A percentile compares a stretch with the other conserved stretches of the same genome.
These are phyloP conservation scores for Lophotis ruficrista DNA, from an alignment of 2,113 vertebrate genomes.

Conservation along the genomic window DNA sequence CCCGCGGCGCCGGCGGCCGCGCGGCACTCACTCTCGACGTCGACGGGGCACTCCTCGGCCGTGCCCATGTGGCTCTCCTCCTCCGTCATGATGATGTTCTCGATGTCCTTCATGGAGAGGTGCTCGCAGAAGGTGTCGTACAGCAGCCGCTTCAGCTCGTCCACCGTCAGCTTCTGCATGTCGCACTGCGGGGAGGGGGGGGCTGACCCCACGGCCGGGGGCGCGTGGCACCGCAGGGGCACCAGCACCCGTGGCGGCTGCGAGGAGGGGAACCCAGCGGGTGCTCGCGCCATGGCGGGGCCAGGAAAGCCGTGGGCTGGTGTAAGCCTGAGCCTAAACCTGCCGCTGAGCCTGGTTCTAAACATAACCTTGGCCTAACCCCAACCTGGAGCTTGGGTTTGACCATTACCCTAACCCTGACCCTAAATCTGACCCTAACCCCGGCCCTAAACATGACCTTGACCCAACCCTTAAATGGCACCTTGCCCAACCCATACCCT, in stretches of 20 bases:
- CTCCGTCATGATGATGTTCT: conserved; percentile 98
- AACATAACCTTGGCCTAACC: too few species aligned
- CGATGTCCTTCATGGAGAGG: conserved; percentile 99
- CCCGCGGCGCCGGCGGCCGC: rapidly evolving
- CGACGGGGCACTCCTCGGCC: conserved; percentile 89
- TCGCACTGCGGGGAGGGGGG: conserved; percentile 81
- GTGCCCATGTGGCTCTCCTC: conserved; percentile 97
- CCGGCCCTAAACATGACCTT: too few species aligned
- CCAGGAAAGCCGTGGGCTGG: neutral
- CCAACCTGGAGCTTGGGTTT: too few species aligned
- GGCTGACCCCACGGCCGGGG: rapidly evolving
- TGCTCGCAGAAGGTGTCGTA: conserved; percentile 99
- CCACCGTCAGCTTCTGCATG: conserved; percentile 98
- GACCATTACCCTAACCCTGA: too few species aligned
- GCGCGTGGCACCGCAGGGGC: too few species aligned
- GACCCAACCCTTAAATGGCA: too few species aligned
- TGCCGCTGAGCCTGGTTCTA: too few species aligned
- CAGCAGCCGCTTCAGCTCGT: conserved; percentile 94
- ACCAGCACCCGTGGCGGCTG: neutral
- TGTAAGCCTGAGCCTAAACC: too few species aligned
- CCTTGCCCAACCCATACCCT: too few species aligned
- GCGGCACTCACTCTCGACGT: conserved; percentile 92
- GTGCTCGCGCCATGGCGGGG: neutral
- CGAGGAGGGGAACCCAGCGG: too few species aligned
- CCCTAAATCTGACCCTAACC: neutral